Conservation (phyloP, 2,797 vertebrate species). For the Malurus leucopterus region DNA sequence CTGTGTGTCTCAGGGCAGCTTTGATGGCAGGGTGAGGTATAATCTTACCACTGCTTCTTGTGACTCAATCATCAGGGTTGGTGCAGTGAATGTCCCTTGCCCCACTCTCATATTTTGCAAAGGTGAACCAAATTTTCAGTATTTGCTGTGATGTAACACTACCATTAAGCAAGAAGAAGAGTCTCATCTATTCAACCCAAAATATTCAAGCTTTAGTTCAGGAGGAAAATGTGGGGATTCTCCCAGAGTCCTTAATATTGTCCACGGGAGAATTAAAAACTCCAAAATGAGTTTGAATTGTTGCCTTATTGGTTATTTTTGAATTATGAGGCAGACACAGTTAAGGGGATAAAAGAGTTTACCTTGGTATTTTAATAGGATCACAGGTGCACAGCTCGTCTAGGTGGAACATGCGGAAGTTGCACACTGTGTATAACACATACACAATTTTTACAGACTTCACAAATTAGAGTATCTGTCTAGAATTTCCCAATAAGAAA, state of each 20-base stretch:
- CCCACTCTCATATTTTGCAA: not conserved
- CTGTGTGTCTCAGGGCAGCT: not conserved
- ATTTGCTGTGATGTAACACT: not conserved
- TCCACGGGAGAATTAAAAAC: not conserved
- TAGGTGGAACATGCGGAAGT: too few relatives aligned
- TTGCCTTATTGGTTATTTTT: too few relatives aligned
- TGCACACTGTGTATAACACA: too few relatives aligned
- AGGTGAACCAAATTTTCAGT: not conserved
- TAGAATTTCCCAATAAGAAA: too few relatives aligned
- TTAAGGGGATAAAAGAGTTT: too few relatives aligned
- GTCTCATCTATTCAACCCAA: not conserved
- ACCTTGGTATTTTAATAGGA: too few relatives aligned
- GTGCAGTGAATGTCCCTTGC: not conserved
- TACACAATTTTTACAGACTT: too few relatives aligned
- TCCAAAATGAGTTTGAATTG: not conserved
- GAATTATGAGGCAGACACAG: too few relatives aligned
- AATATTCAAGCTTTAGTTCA: not conserved
- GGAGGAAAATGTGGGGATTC: not conserved
- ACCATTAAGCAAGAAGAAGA: rapidly evolving
- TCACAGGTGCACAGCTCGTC: too few relatives aligned
- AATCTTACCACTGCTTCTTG: not conserved
- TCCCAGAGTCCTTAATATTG: not conserved
- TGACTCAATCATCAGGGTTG: rapidly evolving
- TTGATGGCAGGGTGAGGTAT: not conserved
- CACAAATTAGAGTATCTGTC: too few relatives aligned